Evolutionary conservation across 2,113 vertebrate genomes (phyloP).

Genomic region (Mesocricetus auratus): DNA sequence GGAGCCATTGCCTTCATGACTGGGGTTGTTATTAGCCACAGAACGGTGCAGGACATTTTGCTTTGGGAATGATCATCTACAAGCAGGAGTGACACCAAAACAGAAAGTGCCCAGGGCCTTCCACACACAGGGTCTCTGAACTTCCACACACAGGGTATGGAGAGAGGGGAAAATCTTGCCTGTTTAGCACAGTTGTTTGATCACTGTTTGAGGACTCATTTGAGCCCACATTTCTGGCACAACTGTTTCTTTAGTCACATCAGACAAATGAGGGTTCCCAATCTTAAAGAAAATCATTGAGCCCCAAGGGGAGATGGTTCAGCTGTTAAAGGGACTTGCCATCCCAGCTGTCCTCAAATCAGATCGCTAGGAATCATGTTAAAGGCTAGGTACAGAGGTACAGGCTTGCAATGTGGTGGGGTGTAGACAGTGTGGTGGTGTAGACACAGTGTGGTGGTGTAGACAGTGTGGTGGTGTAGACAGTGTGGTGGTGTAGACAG

Average conservation of each 20-base stretch:
- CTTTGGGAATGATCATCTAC: not conserved
- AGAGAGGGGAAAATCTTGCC: not conserved
- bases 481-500: too few species aligned
- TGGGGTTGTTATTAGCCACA: accelerated
- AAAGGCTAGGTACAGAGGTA: not conserved
- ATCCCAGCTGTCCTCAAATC: not conserved
- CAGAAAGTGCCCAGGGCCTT: not conserved
- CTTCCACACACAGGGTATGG: not conserved
- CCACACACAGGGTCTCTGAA: not conserved
- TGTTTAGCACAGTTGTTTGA: not conserved
- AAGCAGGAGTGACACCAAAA: not conserved
- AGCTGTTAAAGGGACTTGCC: not conserved
- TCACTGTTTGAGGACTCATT: not conserved
- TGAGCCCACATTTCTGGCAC: not conserved
- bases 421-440: too few species aligned
- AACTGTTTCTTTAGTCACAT: not conserved
- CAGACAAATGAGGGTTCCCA: not conserved
- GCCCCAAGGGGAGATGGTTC: not conserved
- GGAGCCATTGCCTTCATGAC: not conserved
- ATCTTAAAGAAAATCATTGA: not conserved
- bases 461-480: too few species aligned
- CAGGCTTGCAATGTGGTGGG: not conserved
- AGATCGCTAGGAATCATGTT: not conserved
- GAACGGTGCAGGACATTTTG: not conserved
- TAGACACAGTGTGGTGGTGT: too few species aligned